These are phyloP conservation scores for Endotricha flammealis DNA, from an alignment of 2,888 invertebrate species.

Conservation along the genomic window DNA sequence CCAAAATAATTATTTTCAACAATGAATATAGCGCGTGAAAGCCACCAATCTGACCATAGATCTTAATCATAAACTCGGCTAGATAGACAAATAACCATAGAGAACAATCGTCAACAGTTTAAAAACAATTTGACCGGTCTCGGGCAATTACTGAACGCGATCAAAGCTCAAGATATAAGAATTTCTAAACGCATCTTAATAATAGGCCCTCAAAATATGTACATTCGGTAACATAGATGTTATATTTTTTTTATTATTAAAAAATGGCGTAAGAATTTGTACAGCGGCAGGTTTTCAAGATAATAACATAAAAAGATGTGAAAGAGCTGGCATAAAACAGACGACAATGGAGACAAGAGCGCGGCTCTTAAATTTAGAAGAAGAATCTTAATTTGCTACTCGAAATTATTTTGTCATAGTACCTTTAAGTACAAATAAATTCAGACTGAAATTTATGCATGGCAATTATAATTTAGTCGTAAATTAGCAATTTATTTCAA, in stretches of 20 bases:
- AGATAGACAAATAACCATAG: conserved; percentile 72
- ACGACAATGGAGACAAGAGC: too few relatives aligned
- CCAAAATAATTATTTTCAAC: conserved; percentile 15
- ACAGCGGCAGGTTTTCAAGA: too few relatives aligned
- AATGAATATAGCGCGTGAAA: conserved; percentile 45
- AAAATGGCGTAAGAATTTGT: conserved; percentile 13
- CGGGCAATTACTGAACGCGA: conserved; percentile 71
- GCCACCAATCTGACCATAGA: conserved; percentile 55
- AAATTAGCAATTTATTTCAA: background rate
- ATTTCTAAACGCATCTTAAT: conserved; percentile 68
- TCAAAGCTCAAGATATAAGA: conserved; percentile 52
- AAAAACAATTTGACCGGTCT: conserved; percentile 72
- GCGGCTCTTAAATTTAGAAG: too few relatives aligned
- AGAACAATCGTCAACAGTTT: conserved; percentile 72
- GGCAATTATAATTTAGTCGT: background rate
- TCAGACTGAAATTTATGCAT: too few relatives aligned
- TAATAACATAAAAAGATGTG: too few relatives aligned
- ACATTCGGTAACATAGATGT: conserved; percentile 2
- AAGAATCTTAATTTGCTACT: too few relatives aligned
- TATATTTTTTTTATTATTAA: too few relatives aligned
- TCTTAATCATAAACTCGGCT: conserved; percentile 54
- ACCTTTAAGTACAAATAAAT: too few relatives aligned
- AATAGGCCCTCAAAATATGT: conserved; percentile 55
- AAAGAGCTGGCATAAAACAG: too few relatives aligned
- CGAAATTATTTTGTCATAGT: too few relatives aligned